Conservation (phyloP, 2,113 vertebrate species). For the Rhodinocichla rosea region DNA sequence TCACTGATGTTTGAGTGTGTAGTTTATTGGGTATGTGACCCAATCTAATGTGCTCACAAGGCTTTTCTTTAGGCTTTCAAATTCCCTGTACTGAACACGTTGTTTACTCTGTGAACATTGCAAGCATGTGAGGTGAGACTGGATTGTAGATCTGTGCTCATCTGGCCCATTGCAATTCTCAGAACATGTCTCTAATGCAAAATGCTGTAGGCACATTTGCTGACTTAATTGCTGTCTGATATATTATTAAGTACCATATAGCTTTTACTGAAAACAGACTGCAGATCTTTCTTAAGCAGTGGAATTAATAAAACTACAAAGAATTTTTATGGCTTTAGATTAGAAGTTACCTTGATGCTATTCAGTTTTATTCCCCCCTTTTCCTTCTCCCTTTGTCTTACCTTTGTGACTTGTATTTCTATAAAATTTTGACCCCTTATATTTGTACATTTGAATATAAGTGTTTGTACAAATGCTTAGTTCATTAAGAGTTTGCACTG, state of each 20-base stretch:
- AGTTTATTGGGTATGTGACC: not conserved
- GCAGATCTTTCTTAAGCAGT: not conserved
- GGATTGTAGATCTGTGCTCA: not conserved
- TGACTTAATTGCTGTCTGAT: constrained; percentile 12
- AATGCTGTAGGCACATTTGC: constrained; percentile 2
- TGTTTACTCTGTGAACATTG: not conserved
- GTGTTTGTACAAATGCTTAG: not conserved
- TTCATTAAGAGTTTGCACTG: not conserved
- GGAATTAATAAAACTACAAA: constrained; percentile 29
- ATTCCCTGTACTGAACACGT: not conserved
- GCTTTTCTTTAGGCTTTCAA: not conserved
- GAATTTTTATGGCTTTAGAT: not conserved
- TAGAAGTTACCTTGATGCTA: not conserved
- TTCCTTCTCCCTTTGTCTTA: not conserved
- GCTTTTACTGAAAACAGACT: constrained; percentile 19
- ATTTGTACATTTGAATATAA: not conserved
- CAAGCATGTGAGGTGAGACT: not conserved
- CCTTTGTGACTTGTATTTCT: not conserved
- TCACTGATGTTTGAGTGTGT: not conserved
- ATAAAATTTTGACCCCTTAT: not conserved
- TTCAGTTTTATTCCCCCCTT: not conserved
- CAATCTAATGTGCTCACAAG: not conserved
- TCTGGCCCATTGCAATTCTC: not conserved
- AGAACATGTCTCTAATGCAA: not conserved
- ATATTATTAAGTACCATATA: not conserved